These are phyloP conservation scores for Thera britannica DNA, from an alignment of 2,888 invertebrate genomes.

Conservation along the genomic window DNA sequence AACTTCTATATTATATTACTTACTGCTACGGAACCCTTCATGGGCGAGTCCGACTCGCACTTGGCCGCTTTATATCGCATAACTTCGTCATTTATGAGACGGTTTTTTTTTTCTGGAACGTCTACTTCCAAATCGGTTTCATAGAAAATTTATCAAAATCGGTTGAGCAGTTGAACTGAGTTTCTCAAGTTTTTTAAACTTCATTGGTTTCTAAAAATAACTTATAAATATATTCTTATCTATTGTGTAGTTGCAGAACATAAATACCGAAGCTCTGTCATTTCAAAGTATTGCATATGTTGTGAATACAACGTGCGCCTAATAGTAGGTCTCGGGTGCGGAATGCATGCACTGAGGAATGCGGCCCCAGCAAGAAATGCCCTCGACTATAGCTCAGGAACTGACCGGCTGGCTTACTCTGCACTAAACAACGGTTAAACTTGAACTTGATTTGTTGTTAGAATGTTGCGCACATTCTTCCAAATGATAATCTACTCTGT, in stretches of 20 bases:
- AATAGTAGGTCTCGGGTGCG: slow-evolving; percentile 56
- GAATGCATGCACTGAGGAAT: slow-evolving; percentile 72
- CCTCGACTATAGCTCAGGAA: slow-evolving; percentile 43
- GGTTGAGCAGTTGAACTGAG: too few relatives aligned
- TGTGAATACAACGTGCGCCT: slow-evolving; percentile 43
- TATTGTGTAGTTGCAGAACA: neutral
- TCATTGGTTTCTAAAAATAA: too few relatives aligned
- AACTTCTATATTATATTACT: too few relatives aligned
- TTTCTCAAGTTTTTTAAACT: too few relatives aligned
- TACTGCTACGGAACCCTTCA: too few relatives aligned
- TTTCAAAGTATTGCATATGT: slow-evolving; percentile 17
- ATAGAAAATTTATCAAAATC: too few relatives aligned
- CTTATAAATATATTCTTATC: neutral
- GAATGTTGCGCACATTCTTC: slow-evolving; percentile 8
- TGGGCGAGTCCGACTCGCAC: too few relatives aligned
- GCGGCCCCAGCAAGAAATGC: slow-evolving; percentile 70
- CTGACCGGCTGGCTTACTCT: slow-evolving; percentile 22
- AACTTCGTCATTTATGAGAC: too few relatives aligned
- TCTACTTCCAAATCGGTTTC: too few relatives aligned
- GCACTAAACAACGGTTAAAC: slow-evolving; percentile 15
- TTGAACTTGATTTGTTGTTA: slow-evolving; percentile 7
- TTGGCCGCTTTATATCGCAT: too few relatives aligned
- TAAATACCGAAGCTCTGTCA: slow-evolving; percentile 2
- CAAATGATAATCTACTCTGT: neutral
- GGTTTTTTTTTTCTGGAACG: too few relatives aligned